phyloP scores from a whole-genome alignment of 2,797 vertebrate species.

The Siniperca scherzeri region DNA sequence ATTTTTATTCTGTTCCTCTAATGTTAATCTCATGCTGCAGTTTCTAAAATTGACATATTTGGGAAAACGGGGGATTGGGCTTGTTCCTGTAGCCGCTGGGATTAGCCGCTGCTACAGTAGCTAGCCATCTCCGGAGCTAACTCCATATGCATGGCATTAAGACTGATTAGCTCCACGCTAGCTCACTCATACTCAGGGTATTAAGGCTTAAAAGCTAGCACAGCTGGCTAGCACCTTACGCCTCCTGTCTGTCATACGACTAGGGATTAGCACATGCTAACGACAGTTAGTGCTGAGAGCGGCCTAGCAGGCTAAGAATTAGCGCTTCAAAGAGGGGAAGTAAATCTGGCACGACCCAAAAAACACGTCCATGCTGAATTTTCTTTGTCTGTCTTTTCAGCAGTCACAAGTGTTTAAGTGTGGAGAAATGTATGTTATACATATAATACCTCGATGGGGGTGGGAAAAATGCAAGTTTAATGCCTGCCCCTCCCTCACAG shows the following conservation, averaged over 20 bases:
- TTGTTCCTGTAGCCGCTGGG: slow-evolving; percentile 47
- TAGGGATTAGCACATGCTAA: slow-evolving; percentile 66
- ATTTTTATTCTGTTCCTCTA: slow-evolving; percentile 21
- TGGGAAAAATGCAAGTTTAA: not conserved
- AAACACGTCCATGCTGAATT: slow-evolving; percentile 9
- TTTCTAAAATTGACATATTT: slow-evolving; percentile 67
- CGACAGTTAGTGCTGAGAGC: slow-evolving; percentile 25
- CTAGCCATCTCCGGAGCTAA: slow-evolving; percentile 63
- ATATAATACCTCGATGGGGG: slow-evolving; percentile 15
- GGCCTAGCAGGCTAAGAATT: slow-evolving; percentile 31
- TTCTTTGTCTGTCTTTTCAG: not conserved
- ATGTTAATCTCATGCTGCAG: slow-evolving; percentile 61
- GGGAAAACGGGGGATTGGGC: slow-evolving; percentile 52
- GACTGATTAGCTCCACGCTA: slow-evolving; percentile 70
- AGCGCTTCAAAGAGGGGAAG: slow-evolving; percentile 46
- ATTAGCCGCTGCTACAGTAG: slow-evolving; percentile 63
- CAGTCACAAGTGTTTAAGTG: slow-evolving; percentile 22
- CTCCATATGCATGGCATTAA: slow-evolving; percentile 64
- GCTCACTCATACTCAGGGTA: slow-evolving; percentile 67
- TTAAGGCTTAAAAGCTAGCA: slow-evolving; percentile 71
- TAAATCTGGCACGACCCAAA: slow-evolving; percentile 56
- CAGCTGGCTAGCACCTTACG: slow-evolving; percentile 60
- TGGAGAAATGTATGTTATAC: slow-evolving; percentile 1
- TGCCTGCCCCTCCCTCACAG: not conserved
- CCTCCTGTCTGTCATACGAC: slow-evolving; percentile 50